A percentile compares a stretch with the other conserved stretches of the same genome.
These are phyloP conservation scores for Criorhina ranunculi DNA, from an alignment of 2,888 invertebrate genomes.

Conservation along the genomic window DNA sequence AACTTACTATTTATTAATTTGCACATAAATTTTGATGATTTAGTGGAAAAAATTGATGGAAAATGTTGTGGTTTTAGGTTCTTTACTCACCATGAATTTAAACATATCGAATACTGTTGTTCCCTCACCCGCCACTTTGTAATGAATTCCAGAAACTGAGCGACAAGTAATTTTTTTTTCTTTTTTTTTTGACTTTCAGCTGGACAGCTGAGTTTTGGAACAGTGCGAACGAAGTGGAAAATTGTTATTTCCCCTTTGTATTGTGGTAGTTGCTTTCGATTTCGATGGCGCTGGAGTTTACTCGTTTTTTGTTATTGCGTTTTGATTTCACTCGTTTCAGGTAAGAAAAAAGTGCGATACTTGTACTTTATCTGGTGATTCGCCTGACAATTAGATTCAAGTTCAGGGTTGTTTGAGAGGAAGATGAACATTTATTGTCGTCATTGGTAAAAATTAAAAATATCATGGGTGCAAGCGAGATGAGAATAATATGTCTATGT, in stretches of 20 bases:
- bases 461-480: neutral
- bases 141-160: constrained; percentile 78
- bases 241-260: constrained; percentile 1
- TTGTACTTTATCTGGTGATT: neutral
- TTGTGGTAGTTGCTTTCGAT: constrained; percentile 35
- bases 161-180: constrained; percentile 7
- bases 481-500: neutral
- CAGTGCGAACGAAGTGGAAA: neutral
- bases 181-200: neutral
- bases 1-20: constrained; percentile 3
- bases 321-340: constrained; percentile 13
- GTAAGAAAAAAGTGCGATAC: neutral
- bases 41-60: neutral
- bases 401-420: constrained; percentile 51
- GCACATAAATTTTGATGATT: neutral
- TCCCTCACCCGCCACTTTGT: constrained; percentile 81
- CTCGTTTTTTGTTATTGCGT: constrained; percentile 31
- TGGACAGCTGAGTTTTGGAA: constrained; percentile 41
- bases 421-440: constrained; percentile 24
- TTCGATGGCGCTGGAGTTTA: constrained; percentile 17
- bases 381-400: constrained; percentile 12
- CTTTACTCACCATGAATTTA: constrained; percentile 82
- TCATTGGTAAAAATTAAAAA: constrained; percentile 21
- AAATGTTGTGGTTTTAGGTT: neutral
- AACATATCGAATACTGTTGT: constrained; percentile 81